phyloP scores from a whole-genome alignment of 2,888 invertebrate species.

The Apamea crenata region DNA sequence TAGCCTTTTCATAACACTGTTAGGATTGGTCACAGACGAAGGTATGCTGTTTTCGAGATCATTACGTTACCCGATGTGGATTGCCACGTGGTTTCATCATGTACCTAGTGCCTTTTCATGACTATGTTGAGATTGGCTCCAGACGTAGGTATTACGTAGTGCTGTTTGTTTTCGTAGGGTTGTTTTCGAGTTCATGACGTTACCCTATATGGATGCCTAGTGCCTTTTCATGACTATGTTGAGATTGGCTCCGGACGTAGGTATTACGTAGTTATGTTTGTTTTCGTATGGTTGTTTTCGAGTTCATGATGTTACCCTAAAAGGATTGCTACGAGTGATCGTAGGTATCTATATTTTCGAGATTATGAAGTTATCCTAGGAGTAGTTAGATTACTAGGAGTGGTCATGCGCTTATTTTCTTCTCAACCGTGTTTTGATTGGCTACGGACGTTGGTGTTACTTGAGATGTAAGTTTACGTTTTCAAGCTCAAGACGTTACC shows the following conservation, averaged over 20 bases:
- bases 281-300: slow-evolving; percentile 12
- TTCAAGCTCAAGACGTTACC: neutral
- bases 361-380: neutral
- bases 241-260: slow-evolving; percentile 14
- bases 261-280: slow-evolving; percentile 16
- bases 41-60: neutral
- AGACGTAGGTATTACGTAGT: slow-evolving; percentile 34
- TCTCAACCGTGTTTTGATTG: neutral
- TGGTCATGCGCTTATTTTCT: neutral
- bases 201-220: neutral
- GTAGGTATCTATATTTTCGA: neutral
- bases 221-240: neutral
- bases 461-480: neutral
- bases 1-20: neutral
- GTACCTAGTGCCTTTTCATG: neutral
- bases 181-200: neutral
- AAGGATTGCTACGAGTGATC: slow-evolving; percentile 2
- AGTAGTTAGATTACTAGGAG: neutral
- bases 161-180: slow-evolving; percentile 15
- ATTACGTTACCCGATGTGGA: no score
- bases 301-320: neutral
- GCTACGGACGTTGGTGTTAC: neutral
- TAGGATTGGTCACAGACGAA: neutral
- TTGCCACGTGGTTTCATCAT: no score
- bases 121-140: neutral